Base-by-base conservation (phyloP, 2,113 vertebrate species). In the Vicugna pacos region DNA sequence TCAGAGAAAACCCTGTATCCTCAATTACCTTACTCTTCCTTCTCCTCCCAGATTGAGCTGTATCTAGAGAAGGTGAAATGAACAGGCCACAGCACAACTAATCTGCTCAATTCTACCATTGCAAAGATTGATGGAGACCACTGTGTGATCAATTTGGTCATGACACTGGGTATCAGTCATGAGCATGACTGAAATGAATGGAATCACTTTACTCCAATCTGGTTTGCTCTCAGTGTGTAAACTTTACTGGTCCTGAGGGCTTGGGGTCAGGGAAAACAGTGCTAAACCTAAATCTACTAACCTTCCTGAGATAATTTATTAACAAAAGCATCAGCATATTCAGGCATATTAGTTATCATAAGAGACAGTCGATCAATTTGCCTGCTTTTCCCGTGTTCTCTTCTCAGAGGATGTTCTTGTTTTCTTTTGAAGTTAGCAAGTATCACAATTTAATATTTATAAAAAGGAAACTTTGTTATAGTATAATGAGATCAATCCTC, bases 71-170 rank as follows among this genome's bases (percentile, higher is more conserved):
- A 96, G 94, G 69, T 97, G 84, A 97, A 96, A 93, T 92, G 95
- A 96, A 96, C 86, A 97, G 95, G 58, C 94, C 91, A 93, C n/a
- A 96, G 93, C 89, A 89, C 94, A 98, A 95, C 93, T 97, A 96
- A 98, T 96, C 91, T 97, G 89, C 54, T 95, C 94, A 96, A 92
- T 97, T 97, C 89, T 96, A 76, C 88, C 91, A 79, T 75, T 94
- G 85, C 82, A 79, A 95, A 97, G 98, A 98, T 98, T 95, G 93
- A 98, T 97, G 96, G 91, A 93, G 76, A 96, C 93, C 28, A 48
- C 73, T 89, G 93, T 92, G 75, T 97, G 95, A 98, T 98, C 98
- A 98, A 97, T 98, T 97, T 97, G 96, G 95, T 96, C 93, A 94
- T 93, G 96, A 97, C 97, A 97, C 82, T 89, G 83, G 64, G 42